Evolutionary conservation across 2,797 vertebrate genomes (phyloP).

Genomic region (Denticeps clupeoides): DNA sequence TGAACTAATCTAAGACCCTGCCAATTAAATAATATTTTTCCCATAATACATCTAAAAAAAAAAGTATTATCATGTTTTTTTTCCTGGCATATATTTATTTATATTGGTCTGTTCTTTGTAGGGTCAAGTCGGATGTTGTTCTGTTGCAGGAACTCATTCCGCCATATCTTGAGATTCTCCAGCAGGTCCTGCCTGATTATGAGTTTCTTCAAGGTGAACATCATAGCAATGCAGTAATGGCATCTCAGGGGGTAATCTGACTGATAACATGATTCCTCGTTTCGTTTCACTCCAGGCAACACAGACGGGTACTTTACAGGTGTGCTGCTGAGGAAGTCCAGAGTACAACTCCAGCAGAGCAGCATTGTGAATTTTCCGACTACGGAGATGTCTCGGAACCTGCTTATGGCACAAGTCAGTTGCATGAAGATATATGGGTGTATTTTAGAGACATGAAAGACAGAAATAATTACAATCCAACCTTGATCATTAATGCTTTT

Average conservation of each 20-base stretch:
- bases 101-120: slow-evolving; percentile 26
- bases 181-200: slow-evolving; percentile 56
- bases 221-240: too few relatives aligned
- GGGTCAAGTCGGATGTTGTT: slow-evolving; percentile 66
- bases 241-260: too few relatives aligned
- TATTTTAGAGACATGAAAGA: background rate
- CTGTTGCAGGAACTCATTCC: slow-evolving; percentile 70
- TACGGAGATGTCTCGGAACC: slow-evolving; percentile 33
- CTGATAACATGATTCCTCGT: too few relatives aligned
- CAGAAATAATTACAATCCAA: too few relatives aligned
- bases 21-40: too few relatives aligned
- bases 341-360: slow-evolving; percentile 27
- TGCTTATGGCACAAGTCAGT: slow-evolving; percentile 26
- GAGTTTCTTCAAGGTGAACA: slow-evolving; percentile 60
- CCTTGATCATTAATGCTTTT: background rate
- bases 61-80: background rate
- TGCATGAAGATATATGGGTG: too few relatives aligned
- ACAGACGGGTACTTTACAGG: slow-evolving; percentile 29
- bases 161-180: slow-evolving; percentile 43
- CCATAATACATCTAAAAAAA: too few relatives aligned
- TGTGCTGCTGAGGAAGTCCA: slow-evolving; percentile 32
- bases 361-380: slow-evolving; percentile 32
- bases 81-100: background rate
- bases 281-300: slow-evolving; percentile 20
- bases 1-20: too few relatives aligned